Conservation (phyloP, 2,113 vertebrate genomes). For the Oreochromis spilurus region DNA sequence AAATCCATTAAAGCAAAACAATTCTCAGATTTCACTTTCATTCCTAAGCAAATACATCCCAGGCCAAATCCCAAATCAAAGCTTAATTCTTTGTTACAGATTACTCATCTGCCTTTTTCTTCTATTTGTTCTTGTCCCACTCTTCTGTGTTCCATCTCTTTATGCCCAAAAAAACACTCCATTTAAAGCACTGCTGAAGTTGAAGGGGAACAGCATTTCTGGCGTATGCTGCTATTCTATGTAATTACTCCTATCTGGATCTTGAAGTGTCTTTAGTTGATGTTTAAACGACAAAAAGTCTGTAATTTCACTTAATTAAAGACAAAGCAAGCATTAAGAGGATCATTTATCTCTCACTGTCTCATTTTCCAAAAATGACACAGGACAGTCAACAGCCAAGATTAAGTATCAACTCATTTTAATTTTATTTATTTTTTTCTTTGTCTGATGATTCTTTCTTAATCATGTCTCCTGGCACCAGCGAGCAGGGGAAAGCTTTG, state of each 20-base stretch:
- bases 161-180: not conserved
- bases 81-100: not conserved
- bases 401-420: constrained; percentile 9
- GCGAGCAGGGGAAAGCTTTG: not conserved
- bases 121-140: not conserved
- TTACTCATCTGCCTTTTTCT: not conserved
- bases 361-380: constrained; percentile 28
- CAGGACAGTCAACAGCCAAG: constrained; percentile 5
- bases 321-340: constrained; percentile 33
- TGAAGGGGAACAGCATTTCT: not conserved
- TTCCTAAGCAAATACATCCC: not conserved
- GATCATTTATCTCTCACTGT: constrained; percentile 13
- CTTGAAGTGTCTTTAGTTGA: constrained; percentile 26
- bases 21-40: not conserved
- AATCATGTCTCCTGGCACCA: constrained; percentile 2
- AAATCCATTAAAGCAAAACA: not conserved
- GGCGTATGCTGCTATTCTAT: not conserved
- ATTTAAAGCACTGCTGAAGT: not conserved
- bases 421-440: not conserved
- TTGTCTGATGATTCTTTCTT: not conserved
- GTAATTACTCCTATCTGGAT: constrained; percentile 33
- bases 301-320: constrained; percentile 47
- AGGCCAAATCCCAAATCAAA: not conserved
- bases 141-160: not conserved
- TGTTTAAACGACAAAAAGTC: constrained; percentile 32